Conservation (phyloP, 2,113 vertebrate species). For the Dipodomys merriami region DNA sequence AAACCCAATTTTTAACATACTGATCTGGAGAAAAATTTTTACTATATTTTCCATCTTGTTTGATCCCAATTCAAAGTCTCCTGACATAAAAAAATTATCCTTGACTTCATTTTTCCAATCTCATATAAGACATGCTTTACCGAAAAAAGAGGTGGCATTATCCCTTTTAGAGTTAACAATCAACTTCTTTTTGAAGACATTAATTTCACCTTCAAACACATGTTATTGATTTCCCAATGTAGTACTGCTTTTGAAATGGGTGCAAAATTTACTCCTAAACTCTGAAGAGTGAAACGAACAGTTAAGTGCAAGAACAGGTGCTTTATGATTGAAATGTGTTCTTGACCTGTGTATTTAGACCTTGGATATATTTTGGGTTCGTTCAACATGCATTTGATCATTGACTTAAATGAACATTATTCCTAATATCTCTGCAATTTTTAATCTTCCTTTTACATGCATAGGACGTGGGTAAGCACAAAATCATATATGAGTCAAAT, state of each 20-base stretch:
- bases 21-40: not conserved
- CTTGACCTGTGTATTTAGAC: not conserved
- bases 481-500: not conserved
- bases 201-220: not conserved
- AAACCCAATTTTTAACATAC: not conserved
- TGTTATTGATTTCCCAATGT: not conserved
- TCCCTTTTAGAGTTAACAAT: not conserved
- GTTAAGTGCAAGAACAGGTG: not conserved
- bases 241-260: not conserved
- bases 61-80: not conserved
- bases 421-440: not conserved
- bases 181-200: not conserved
- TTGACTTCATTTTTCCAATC: not conserved
- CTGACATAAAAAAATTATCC: not conserved
- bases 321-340: slow-evolving; percentile 8
- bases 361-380: not conserved
- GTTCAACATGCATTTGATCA: not conserved
- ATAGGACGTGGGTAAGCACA: not conserved
- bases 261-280: not conserved
- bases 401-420: not conserved
- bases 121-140: not conserved
- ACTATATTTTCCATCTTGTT: not conserved
- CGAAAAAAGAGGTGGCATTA: not conserved
- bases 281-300: not conserved
- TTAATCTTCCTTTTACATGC: not conserved